These are phyloP conservation scores for Agelastica alni DNA, from an alignment of 2,888 invertebrate species.

Conservation along the genomic window DNA sequence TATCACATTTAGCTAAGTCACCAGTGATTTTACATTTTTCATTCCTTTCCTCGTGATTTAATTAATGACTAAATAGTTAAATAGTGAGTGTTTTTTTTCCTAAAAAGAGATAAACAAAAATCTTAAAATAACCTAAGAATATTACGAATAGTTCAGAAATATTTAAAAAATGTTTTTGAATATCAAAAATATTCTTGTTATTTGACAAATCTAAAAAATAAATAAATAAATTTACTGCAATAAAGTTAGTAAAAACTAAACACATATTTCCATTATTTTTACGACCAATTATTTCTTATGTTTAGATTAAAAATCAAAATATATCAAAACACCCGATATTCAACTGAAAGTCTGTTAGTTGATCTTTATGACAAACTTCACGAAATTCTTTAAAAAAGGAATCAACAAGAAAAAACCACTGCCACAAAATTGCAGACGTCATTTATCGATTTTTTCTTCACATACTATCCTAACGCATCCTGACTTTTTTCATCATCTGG, in stretches of 20 bases:
- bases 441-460: conserved; percentile 17
- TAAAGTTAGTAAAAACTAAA: neutral
- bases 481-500: conserved; percentile 66
- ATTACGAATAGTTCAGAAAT: neutral
- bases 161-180: neutral
- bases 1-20: conserved; percentile 7
- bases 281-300: too few relatives aligned
- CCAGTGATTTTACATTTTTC: neutral
- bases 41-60: too few relatives aligned
- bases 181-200: too few relatives aligned
- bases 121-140: neutral
- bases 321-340: neutral
- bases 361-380: conserved; percentile 31
- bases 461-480: conserved; percentile 50
- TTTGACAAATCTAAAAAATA: too few relatives aligned
- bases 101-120: neutral
- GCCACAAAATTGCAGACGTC: conserved; percentile 15
- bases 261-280: neutral
- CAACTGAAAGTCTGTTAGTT: conserved; percentile 14
- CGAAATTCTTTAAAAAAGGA: conserved; percentile 12
- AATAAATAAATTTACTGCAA: too few relatives aligned
- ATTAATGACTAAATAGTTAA: too few relatives aligned
- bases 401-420: conserved; percentile 14
- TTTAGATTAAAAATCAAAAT: too few relatives aligned
- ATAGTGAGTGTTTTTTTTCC: too few relatives aligned